Evolutionary conservation across 2,797 vertebrate species (phyloP).

Genomic region (Enteromius viviparus): DNA sequence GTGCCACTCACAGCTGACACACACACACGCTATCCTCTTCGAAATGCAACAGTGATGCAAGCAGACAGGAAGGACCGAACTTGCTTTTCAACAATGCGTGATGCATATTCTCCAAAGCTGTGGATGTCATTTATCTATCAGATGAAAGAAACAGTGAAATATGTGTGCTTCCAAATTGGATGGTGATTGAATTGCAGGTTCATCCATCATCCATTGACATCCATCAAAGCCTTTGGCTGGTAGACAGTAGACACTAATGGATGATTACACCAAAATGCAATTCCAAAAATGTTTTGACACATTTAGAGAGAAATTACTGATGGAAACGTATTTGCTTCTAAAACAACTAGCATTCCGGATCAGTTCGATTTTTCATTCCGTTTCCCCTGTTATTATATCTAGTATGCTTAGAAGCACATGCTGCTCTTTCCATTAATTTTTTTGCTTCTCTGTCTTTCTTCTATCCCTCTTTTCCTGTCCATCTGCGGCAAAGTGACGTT

Average conservation of each 20-base stretch:
- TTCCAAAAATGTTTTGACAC: conserved; percentile 29
- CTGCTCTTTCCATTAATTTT: conserved; percentile 10
- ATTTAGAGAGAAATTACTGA: conserved; percentile 21
- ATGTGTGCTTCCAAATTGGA: conserved; percentile 42
- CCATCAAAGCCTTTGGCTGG: conserved; percentile 22
- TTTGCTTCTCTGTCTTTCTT: conserved; percentile 4
- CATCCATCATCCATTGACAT: neutral
- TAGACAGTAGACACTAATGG: conserved; percentile 26
- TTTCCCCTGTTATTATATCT: neutral
- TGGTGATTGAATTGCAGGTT: conserved; percentile 10
- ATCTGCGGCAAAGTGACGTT: conserved; percentile 31
- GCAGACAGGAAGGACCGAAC: neutral
- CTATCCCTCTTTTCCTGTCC: conserved; percentile 45
- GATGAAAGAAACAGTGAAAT: conserved; percentile 41
- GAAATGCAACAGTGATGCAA: conserved; percentile 30
- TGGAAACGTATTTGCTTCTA: neutral
- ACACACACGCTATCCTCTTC: neutral
- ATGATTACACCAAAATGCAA: conserved; percentile 42
- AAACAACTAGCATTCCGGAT: conserved; percentile 2
- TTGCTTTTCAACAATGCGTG: conserved; percentile 20
- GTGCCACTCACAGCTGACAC: conserved; percentile 13
- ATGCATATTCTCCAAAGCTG: conserved; percentile 36
- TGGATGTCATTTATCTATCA: conserved; percentile 45
- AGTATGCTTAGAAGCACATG: neutral
- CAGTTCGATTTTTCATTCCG: conserved; percentile 3